A percentile compares a stretch with the other conserved stretches of the same genome.
phyloP scores from a whole-genome alignment of 2,888 invertebrate genomes.

The Iselma pallidipennis region DNA sequence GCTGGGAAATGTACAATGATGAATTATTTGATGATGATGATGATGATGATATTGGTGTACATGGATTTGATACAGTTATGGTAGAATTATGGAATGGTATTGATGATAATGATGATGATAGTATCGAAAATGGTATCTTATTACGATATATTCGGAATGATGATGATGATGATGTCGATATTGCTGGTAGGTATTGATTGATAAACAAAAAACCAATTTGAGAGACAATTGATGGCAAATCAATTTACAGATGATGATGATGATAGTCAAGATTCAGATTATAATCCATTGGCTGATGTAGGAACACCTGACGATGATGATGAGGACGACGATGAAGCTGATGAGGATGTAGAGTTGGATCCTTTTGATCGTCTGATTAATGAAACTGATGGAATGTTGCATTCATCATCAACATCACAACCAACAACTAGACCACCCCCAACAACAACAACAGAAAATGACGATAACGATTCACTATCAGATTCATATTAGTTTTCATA shows the following conservation, averaged over 20 bases:
- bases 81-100: neutral
- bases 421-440: too few relatives aligned
- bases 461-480: neutral
- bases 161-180: conserved; percentile 6
- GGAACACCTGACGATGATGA: conserved; percentile 8
- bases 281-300: neutral
- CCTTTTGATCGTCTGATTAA: too few relatives aligned
- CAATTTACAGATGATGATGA: conserved; percentile 6
- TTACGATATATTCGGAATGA: neutral
- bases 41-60: too few relatives aligned
- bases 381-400: too few relatives aligned
- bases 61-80: neutral
- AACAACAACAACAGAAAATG: too few relatives aligned
- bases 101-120: conserved; percentile 1
- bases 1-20: conserved; percentile 12
- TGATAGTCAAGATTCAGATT: conserved; percentile 10
- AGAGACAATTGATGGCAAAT: neutral
- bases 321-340: conserved; percentile 6
- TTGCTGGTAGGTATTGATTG: neutral
- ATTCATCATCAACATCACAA: too few relatives aligned
- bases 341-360: neutral
- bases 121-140: neutral
- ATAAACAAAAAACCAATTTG: too few relatives aligned
- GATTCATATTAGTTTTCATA: neutral
- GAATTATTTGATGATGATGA: conserved; percentile 17